phyloP scores from a whole-genome alignment of 30 jellyfish, hydroid and myxozoan genomes.

The Turritopsis rubra region DNA sequence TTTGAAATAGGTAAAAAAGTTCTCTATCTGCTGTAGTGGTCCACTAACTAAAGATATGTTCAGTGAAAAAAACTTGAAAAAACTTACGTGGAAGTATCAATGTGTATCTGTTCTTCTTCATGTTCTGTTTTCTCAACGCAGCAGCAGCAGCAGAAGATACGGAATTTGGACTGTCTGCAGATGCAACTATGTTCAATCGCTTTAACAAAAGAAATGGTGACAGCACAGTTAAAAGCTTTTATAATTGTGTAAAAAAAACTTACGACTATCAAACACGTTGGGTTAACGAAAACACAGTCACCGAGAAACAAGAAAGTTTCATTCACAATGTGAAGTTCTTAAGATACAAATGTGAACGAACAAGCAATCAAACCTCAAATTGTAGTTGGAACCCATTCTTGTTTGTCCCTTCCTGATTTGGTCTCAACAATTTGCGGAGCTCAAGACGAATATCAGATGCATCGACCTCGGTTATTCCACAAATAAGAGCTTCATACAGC shows the following conservation, averaged over 20 bases:
- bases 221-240: neutral
- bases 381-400: slow-evolving; percentile 62
- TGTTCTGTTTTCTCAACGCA: slow-evolving; percentile 1
- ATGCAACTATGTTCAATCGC: neutral
- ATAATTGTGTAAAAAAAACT: too few species aligned
- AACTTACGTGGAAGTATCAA: slow-evolving; percentile 64
- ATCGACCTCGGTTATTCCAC: slow-evolving; percentile 76
- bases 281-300: too few species aligned
- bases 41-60: too few species aligned
- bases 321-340: too few species aligned
- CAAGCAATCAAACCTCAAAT: slow-evolving; percentile 72
- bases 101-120: slow-evolving; percentile 31
- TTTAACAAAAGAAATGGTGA: neutral
- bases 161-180: neutral
- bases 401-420: slow-evolving; percentile 17
- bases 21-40: too few species aligned
- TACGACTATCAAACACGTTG: too few species aligned
- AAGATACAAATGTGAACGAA: too few species aligned
- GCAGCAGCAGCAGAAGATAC: neutral
- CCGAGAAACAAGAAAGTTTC: too few species aligned
- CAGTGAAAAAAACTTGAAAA: too few species aligned
- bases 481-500: slow-evolving; percentile 52
- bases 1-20: neutral
- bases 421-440: slow-evolving; percentile 22
- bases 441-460: slow-evolving; percentile 37